Evolutionary conservation across 2,888 invertebrate genomes (phyloP).

Genomic region (Drosophila kokeensis): DNA sequence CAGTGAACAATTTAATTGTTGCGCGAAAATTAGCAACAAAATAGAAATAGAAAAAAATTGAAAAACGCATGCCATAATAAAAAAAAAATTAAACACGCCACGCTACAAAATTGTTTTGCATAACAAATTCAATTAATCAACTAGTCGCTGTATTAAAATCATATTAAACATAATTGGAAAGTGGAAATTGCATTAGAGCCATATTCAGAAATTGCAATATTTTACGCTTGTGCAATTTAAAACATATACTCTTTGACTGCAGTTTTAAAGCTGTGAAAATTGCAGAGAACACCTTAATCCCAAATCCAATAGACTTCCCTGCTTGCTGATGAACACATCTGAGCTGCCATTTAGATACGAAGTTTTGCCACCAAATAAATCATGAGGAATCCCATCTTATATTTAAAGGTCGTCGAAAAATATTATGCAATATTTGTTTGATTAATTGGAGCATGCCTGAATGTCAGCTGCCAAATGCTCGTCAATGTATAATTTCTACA

Average conservation of each 20-base stretch:
- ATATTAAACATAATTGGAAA: slow-evolving; percentile 65
- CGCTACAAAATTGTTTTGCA: slow-evolving; percentile 55
- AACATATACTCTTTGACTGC: not conserved
- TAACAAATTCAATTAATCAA: slow-evolving; percentile 67
- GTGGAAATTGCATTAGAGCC: slow-evolving; percentile 44
- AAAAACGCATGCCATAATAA: slow-evolving; percentile 11
- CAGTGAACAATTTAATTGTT: slow-evolving; percentile 67
- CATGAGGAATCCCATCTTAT: not conserved
- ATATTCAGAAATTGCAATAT: slow-evolving; percentile 6
- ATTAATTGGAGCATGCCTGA: not conserved
- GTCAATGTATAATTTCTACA: not conserved
- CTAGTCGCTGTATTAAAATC: slow-evolving; percentile 57
- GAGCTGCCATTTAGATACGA: not conserved
- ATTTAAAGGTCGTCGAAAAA: not conserved
- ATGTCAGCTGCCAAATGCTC: not conserved
- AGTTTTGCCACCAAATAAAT: not conserved
- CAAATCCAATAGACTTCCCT: not conserved
- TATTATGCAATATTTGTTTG: not conserved
- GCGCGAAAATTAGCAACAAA: slow-evolving; percentile 42
- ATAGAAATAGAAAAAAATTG: slow-evolving; percentile 12
- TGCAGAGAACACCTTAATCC: not conserved
- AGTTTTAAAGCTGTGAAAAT: not conserved
- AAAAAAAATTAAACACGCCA: slow-evolving; percentile 3
- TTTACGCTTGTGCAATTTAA: not conserved
- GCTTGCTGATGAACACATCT: not conserved